Evolutionary conservation across 2,888 invertebrate species (phyloP).

Genomic region (Diaprepes abbreviatus): DNA sequence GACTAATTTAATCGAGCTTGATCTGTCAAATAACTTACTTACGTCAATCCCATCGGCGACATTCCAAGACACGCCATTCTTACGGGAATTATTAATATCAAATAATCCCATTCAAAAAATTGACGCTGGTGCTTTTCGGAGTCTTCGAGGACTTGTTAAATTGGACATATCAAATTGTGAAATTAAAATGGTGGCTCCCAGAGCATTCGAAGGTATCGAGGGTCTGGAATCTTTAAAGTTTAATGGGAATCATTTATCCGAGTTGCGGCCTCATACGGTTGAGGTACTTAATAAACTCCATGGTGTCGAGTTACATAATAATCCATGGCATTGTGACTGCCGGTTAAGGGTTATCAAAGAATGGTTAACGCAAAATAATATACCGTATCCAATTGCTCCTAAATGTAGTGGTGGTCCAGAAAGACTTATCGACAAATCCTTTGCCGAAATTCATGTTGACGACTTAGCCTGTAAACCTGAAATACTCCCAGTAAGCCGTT

Average conservation of each 20-base stretch:
- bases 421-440: constrained; percentile 78
- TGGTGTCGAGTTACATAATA: constrained; percentile 87
- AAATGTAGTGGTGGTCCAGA: constrained; percentile 81
- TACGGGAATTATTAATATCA: constrained; percentile 85
- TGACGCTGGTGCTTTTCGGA: constrained; percentile 80
- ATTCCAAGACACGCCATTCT: constrained; percentile 83
- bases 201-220: constrained; percentile 83
- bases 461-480: constrained; percentile 91
- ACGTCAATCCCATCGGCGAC: constrained; percentile 85
- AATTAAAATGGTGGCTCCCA: constrained; percentile 82
- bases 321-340: constrained; percentile 92
- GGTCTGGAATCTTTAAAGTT: constrained; percentile 84
- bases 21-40: constrained; percentile 87
- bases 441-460: constrained; percentile 82
- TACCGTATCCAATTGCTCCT: constrained; percentile 84
- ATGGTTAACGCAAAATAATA: constrained; percentile 84
- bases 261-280: constrained; percentile 80
- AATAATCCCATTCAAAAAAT: constrained; percentile 88
- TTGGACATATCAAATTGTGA: constrained; percentile 88
- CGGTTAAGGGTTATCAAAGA: constrained; percentile 83
- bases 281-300: constrained; percentile 81
- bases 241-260: constrained; percentile 84
- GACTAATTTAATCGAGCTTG: constrained; percentile 91
- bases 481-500: constrained; percentile 80
- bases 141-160: constrained; percentile 83